These are phyloP conservation scores for Cyclopterus lumpus DNA, from an alignment of 2,797 vertebrate genomes.

Conservation along the genomic window DNA sequence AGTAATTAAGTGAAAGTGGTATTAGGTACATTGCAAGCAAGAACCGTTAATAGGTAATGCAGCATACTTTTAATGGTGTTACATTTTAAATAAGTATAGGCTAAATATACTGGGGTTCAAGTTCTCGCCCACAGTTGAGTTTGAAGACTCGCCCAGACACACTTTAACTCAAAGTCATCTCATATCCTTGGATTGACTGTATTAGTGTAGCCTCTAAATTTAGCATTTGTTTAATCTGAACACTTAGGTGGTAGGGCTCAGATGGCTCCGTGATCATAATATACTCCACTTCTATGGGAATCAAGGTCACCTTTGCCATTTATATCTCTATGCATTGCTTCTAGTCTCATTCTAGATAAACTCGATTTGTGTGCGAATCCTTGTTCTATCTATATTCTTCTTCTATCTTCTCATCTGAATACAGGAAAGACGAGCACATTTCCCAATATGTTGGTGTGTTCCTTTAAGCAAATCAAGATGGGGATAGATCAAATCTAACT, in stretches of 20 bases:
- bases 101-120: neutral
- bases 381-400: slow-evolving; percentile 1
- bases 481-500: neutral
- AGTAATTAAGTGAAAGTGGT: neutral
- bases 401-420: neutral
- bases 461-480: neutral
- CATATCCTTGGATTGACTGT: neutral
- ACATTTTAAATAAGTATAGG: neutral
- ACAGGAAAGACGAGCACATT: neutral
- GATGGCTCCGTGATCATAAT: neutral
- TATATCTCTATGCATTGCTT: neutral
- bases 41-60: neutral
- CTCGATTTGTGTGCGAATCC: neutral
- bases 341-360: neutral
- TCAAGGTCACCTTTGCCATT: neutral
- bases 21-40: neutral
- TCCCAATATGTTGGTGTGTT: neutral
- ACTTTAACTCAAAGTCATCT: neutral
- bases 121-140: neutral
- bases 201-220: neutral
- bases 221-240: neutral
- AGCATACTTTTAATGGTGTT: neutral
- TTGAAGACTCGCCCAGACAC: neutral
- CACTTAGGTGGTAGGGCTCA: neutral
- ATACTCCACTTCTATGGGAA: neutral